Percentiles rank a stretch among this genome's conserved stretches.
Evolutionary conservation across 2,113 vertebrate species (phyloP).

Genomic region (Sterrhoptilus dennistouni): DNA sequence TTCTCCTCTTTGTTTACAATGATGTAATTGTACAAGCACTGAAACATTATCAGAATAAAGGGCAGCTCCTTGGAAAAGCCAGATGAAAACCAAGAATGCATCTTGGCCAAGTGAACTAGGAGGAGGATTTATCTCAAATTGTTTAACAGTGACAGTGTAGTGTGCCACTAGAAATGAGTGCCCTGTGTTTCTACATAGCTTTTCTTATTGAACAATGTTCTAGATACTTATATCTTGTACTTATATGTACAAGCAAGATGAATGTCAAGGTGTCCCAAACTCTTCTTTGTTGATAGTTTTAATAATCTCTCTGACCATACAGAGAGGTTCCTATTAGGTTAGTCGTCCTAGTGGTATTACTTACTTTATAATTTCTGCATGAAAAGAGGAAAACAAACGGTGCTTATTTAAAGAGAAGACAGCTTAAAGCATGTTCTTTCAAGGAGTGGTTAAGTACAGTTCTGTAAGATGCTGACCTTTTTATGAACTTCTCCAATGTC

Average conservation of each 20-base stretch:
- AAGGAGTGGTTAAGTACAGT: background rate
- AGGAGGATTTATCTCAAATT: background rate
- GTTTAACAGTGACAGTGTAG: background rate
- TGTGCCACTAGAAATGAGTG: background rate
- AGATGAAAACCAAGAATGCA: background rate
- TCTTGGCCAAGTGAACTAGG: background rate
- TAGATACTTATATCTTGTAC: background rate
- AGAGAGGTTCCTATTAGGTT: background rate
- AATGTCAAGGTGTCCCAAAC: background rate
- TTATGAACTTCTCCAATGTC: background rate
- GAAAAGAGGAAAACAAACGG: background rate
- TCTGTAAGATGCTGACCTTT: background rate
- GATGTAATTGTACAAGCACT: background rate
- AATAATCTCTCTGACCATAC: background rate
- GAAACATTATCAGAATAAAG: background rate
- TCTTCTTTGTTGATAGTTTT: background rate
- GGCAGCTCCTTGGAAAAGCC: background rate
- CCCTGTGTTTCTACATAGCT: background rate
- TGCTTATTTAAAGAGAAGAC: background rate
- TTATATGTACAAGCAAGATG: background rate
- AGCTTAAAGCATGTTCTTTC: background rate
- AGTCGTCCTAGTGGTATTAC: background rate
- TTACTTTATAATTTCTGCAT: background rate
- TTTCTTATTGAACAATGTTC: background rate
- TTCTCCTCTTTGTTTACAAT: background rate